These are phyloP conservation scores for Eubasilissa splendida DNA, from an alignment of 2,888 invertebrate genomes.

Conservation along the genomic window DNA sequence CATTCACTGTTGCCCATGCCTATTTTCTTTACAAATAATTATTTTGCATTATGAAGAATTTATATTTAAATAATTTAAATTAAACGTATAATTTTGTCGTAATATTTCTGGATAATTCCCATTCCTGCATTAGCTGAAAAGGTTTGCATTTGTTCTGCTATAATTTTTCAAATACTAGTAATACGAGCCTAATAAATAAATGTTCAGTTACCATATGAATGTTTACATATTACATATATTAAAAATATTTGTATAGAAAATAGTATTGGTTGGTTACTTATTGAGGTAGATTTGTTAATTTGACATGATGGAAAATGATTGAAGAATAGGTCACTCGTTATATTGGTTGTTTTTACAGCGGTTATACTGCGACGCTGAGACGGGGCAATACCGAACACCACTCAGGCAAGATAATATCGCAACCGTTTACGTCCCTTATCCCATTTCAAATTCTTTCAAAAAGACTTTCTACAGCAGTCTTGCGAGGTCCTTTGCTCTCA, in stretches of 20 bases:
- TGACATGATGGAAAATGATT: slow-evolving; percentile 31
- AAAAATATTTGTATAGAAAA: not conserved
- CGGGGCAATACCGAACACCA: slow-evolving; percentile 82
- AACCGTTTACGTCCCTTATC: slow-evolving; percentile 59
- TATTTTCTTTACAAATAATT: too few species aligned
- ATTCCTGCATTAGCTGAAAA: too few species aligned
- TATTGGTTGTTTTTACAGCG: slow-evolving; percentile 80
- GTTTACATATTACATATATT: too few species aligned
- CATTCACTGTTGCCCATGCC: too few species aligned
- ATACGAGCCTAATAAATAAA: too few species aligned
- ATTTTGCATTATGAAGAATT: too few species aligned
- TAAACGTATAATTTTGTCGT: too few species aligned
- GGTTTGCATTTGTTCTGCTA: too few species aligned
- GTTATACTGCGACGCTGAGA: slow-evolving; percentile 81
- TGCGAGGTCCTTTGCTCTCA: slow-evolving; percentile 4
- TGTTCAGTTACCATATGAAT: too few species aligned
- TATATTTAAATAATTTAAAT: too few species aligned
- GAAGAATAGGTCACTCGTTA: slow-evolving; percentile 55
- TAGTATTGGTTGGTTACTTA: not conserved
- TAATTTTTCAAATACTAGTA: too few species aligned
- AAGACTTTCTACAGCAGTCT: slow-evolving; percentile 11
- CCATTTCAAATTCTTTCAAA: slow-evolving; percentile 26
- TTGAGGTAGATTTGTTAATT: not conserved
- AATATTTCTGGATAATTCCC: too few species aligned
- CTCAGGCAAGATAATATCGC: slow-evolving; percentile 79